Percentiles rank a stretch among this genome's conserved stretches.
Conservation (phyloP, 2,888 invertebrate species). For the Nowickia ferox region DNA sequence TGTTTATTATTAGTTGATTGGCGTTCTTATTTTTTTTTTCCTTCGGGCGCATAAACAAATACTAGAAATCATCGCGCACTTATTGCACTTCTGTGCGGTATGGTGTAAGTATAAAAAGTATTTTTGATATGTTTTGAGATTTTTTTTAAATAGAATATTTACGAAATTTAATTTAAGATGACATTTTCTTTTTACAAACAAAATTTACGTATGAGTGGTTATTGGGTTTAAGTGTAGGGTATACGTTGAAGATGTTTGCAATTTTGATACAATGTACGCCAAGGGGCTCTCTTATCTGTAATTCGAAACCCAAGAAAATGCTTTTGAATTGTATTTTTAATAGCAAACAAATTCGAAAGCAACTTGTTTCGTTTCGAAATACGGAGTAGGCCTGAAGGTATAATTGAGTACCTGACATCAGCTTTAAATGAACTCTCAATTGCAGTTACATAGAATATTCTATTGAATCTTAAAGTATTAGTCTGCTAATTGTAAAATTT, state of each 20-base stretch:
- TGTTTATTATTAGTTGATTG: slow-evolving; percentile 66
- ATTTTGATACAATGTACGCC: background rate
- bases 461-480: no score
- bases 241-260: background rate
- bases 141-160: background rate
- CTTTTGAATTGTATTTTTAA: no score
- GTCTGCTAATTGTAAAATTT: no score
- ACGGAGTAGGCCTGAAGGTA: no score
- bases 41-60: slow-evolving; percentile 61
- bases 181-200: slow-evolving; percentile 18
- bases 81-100: slow-evolving; percentile 50
- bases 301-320: no score
- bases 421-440: no score
- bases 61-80: slow-evolving; percentile 60
- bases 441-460: no score
- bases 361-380: no score
- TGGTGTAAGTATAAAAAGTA: slow-evolving; percentile 34
- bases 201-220: slow-evolving; percentile 30
- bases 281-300: no score
- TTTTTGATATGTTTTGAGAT: slow-evolving; percentile 38
- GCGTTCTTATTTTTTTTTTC: slow-evolving; percentile 64
- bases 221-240: background rate
- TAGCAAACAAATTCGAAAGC: no score
- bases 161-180: slow-evolving; percentile 16
- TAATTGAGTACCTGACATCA: no score